Evolutionary conservation across 2,113 vertebrate genomes (phyloP), one percentile per base, ranked within the genome.

Genomic region (Lycaon pictus): DNA sequence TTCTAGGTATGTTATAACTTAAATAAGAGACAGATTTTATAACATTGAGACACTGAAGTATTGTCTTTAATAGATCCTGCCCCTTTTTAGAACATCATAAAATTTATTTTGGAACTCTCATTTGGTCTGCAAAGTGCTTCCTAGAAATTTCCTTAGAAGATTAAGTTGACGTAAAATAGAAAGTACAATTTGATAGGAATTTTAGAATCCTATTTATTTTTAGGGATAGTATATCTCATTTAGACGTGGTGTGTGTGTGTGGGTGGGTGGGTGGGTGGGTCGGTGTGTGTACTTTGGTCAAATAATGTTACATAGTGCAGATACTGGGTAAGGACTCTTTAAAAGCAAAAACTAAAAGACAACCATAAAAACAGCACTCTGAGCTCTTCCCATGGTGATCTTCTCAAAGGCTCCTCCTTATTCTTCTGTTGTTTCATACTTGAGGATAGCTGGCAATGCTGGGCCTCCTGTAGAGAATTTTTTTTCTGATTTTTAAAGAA

Each of bases 131-230:
- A 96, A 77, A 77, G 15, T 5, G 79, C 35, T 65, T 95, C 29
- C 71, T 96, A 93, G 48, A 89, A 93, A 67, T 84, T 27, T 69
- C 65, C 83, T 93, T 60, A 83, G 80, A 71, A 86, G 29, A 60
- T 84, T 76, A 80, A 85, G 72, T 90, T 90, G 55, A 25, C n/a
- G n/a, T 86, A 72, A 96, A 88, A 37, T 58, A 71, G 53, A 94
- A 92, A 67, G 77, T 37, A 35, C 1, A 79, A 25, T 60, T 95
- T 85, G 13, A 37, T 37, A n/a, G 60, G 63, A 74, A 71, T n/a
- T 67, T 90, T 97, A 55, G 51, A 88, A 87, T 62, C 86, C 72
- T 74, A 58, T 23, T 43, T 55, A 8, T 60, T 3, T 84, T 87
- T 62, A 29, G 17, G 25, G 11, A 17, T 29, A 22, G 11, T 5